These are phyloP conservation scores for Perca schrenkii DNA, from an alignment of 2,113 vertebrate species.

Conservation along the genomic window DNA sequence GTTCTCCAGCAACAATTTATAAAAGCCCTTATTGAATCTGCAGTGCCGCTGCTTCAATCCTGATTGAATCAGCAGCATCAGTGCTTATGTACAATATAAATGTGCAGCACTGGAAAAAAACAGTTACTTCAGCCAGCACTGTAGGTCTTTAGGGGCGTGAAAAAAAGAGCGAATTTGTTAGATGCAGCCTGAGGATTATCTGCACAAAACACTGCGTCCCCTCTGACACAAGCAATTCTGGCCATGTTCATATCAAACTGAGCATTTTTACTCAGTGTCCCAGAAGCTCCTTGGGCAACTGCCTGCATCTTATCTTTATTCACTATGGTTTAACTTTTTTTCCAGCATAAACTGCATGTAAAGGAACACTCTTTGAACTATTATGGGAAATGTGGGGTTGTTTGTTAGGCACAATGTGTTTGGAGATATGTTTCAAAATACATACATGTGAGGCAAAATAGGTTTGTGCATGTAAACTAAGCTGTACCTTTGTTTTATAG, in stretches of 20 bases:
- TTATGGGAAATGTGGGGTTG: background rate
- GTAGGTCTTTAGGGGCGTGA: conserved; percentile 39
- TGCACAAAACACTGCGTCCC: conserved; percentile 36
- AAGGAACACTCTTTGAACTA: conserved; percentile 2
- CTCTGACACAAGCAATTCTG: conserved; percentile 46
- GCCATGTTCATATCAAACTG: conserved; percentile 39
- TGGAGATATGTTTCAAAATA: background rate
- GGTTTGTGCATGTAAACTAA: background rate
- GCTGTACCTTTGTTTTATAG: background rate
- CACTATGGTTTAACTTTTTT: conserved; percentile 2
- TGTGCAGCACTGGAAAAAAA: conserved; percentile 42
- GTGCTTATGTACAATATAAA: conserved; percentile 52
- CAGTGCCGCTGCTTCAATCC: conserved; percentile 16
- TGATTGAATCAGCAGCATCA: conserved; percentile 64
- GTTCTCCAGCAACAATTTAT: conserved; percentile 51
- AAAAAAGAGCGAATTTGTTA: conserved; percentile 37
- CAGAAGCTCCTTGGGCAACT: conserved; percentile 22
- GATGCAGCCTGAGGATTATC: conserved; percentile 62
- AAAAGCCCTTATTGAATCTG: conserved; percentile 64
- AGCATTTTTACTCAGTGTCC: conserved; percentile 32
- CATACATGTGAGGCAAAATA: background rate
- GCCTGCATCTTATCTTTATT: conserved; percentile 53
- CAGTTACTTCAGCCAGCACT: conserved; percentile 19
- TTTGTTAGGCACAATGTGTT: conserved; percentile 9
- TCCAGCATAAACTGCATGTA: background rate